Percentiles rank a stretch among this genome's conserved stretches.
Evolutionary conservation across 2,797 vertebrate genomes (phyloP).

Genomic region (Halcyon leucocephala): DNA sequence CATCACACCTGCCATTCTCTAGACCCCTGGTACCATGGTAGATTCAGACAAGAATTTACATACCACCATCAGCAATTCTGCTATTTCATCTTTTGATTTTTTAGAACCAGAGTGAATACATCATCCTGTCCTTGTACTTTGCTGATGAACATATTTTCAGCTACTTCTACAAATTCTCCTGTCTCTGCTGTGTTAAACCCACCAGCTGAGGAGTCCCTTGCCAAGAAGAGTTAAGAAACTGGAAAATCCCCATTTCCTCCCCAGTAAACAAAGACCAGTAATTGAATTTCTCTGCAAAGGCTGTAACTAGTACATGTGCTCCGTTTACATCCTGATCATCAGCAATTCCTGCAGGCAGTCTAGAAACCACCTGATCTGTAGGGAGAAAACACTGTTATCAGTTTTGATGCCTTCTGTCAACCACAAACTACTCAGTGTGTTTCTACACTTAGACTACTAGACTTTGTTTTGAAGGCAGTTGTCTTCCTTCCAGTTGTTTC

Average conservation of each 20-base stretch:
- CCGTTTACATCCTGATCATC: neutral
- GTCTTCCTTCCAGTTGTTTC: neutral
- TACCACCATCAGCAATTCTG: neutral
- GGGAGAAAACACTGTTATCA: neutral
- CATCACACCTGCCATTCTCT: neutral
- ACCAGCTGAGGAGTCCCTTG: neutral
- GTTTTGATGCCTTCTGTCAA: neutral
- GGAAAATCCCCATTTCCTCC: neutral
- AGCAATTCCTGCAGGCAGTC: neutral
- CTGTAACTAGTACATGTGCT: neutral
- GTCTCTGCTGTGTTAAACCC: neutral
- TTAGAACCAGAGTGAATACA: neutral
- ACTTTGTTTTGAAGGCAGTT: neutral
- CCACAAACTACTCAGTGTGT: neutral
- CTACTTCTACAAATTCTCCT: neutral
- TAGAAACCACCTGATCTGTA: neutral
- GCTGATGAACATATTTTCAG: neutral
- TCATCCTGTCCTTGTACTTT: neutral
- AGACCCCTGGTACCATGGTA: neutral
- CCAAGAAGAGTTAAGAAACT: neutral
- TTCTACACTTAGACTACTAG: neutral
- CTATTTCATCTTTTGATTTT: neutral
- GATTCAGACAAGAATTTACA: neutral
- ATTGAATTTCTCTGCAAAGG: neutral
- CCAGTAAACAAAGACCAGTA: neutral